Evolutionary conservation across 2,113 vertebrate species (phyloP).

Genomic region (Vireo altiloquus): DNA sequence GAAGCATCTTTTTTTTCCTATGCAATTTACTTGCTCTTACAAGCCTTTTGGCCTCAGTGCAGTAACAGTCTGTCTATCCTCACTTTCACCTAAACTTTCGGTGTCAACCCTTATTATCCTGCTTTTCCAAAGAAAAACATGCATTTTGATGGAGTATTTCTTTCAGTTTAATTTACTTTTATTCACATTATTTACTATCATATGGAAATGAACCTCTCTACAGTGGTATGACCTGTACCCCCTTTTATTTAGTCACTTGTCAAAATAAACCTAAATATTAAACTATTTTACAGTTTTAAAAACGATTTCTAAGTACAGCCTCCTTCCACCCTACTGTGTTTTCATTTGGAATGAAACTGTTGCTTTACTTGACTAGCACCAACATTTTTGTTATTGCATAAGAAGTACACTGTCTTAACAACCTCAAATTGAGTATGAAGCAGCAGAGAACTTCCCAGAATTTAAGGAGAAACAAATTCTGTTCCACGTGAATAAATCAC

Average conservation of each 20-base stretch:
- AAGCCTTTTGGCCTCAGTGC: background rate
- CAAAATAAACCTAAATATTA: background rate
- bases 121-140: background rate
- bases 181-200: background rate
- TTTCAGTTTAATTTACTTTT: background rate
- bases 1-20: background rate
- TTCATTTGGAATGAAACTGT: conserved; percentile 22
- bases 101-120: background rate
- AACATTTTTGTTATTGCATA: background rate
- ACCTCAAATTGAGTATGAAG: background rate
- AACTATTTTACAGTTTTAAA: background rate
- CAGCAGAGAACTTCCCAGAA: conserved; percentile 12
- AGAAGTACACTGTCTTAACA: conserved; percentile 6
- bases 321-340: background rate
- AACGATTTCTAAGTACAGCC: background rate
- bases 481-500: background rate
- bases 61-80: background rate
- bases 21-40: background rate
- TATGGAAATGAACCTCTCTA: background rate
- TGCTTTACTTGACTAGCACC: background rate
- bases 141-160: background rate
- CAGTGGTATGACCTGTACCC: background rate
- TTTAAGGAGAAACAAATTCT: conserved; percentile 30
- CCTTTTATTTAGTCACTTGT: background rate
- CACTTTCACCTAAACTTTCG: background rate